phyloP scores from a whole-genome alignment of 2,888 invertebrate genomes.

The Aleiodes testaceus region DNA sequence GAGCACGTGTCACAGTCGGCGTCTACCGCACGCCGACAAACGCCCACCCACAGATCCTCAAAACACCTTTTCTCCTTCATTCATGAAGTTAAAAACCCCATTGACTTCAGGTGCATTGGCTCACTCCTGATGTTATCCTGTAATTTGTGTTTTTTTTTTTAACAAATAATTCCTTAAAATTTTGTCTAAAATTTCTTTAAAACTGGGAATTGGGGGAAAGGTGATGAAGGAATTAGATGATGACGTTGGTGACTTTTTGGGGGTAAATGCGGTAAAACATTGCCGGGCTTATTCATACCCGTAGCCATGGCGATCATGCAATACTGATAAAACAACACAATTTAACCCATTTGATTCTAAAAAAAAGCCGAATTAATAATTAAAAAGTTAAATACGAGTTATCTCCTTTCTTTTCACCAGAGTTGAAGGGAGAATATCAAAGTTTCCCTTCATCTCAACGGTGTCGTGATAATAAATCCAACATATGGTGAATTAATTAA shows the following conservation, averaged over 20 bases:
- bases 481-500: constrained; percentile 19
- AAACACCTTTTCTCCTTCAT: constrained; percentile 58
- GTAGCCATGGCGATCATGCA: constrained; percentile 72
- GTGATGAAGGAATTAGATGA: constrained; percentile 14
- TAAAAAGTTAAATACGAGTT: background rate
- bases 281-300: constrained; percentile 47
- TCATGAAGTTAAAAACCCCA: constrained; percentile 58
- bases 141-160: too few species aligned
- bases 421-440: background rate
- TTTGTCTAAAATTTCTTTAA: constrained; percentile 28
- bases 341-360: constrained; percentile 15
- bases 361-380: background rate
- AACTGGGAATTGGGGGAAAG: constrained; percentile 33
- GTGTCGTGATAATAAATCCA: background rate
- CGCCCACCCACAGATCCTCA: constrained; percentile 65
- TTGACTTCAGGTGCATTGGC: constrained; percentile 55
- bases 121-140: background rate
- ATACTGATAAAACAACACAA: constrained; percentile 72
- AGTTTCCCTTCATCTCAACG: background rate
- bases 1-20: constrained; percentile 60
- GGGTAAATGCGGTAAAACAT: constrained; percentile 5
- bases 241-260: constrained; percentile 9
- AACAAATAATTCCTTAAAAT: too few species aligned
- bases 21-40: constrained; percentile 56
- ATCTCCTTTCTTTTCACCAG: background rate